Percentiles rank a stretch among this genome's conserved stretches.
phyloP scores from a whole-genome alignment of 2,888 invertebrate species.

The Drosophila heteroneura region DNA sequence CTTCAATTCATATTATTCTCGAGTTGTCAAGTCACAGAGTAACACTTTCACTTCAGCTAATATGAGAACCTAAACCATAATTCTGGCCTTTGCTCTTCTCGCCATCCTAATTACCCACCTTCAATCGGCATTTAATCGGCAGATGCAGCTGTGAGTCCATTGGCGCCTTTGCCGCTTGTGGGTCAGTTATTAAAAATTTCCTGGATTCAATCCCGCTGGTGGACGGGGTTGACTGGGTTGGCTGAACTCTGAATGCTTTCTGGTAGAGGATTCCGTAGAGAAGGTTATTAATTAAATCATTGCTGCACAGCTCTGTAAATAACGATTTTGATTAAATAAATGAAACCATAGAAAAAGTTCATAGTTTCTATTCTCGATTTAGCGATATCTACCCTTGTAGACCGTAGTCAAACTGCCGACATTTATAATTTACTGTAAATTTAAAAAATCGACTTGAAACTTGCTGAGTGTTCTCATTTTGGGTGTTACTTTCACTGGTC shows the following conservation, averaged over 20 bases:
- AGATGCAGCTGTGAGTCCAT: background rate
- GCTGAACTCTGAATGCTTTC: background rate
- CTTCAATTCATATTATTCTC: background rate
- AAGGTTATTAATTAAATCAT: background rate
- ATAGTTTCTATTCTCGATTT: background rate
- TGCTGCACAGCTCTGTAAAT: background rate
- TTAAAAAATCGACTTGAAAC: no score
- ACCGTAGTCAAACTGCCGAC: no score
- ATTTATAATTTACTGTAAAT: no score
- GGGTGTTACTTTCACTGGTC: no score
- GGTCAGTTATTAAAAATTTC: background rate
- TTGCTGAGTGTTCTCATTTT: no score
- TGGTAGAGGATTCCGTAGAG: background rate
- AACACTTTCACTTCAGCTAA: background rate
- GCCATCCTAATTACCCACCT: background rate
- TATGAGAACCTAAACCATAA: background rate
- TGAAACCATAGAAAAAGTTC: background rate
- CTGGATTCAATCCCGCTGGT: background rate
- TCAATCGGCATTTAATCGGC: background rate
- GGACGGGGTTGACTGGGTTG: background rate
- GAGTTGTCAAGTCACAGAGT: background rate
- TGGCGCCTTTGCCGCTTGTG: no score
- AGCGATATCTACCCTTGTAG: background rate
- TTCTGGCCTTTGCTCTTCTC: background rate
- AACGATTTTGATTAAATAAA: no score